phyloP scores from a whole-genome alignment of 2,113 vertebrate species.

The Strigops habroptila region DNA sequence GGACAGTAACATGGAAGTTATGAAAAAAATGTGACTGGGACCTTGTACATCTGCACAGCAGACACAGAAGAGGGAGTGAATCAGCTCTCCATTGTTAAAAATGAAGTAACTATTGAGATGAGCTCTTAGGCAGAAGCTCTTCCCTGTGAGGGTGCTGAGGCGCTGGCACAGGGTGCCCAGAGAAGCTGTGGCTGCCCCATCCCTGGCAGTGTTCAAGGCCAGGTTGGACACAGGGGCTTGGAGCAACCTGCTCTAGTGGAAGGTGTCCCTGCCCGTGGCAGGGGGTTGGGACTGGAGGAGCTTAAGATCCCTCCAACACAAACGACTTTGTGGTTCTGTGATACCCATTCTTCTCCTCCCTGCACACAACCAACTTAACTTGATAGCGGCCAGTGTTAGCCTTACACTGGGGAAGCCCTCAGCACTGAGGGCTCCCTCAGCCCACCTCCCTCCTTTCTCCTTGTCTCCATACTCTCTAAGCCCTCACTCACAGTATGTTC shows the following conservation, averaged over 20 bases:
- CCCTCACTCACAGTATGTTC: fast-evolving
- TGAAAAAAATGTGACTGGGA: not conserved
- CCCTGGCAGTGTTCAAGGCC: no score
- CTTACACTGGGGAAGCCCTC: not conserved
- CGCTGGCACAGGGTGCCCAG: not conserved
- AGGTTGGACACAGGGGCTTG: no score
- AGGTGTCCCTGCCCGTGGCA: no score
- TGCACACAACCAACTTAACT: not conserved
- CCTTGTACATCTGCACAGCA: not conserved
- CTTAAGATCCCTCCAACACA: no score
- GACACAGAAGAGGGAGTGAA: not conserved
- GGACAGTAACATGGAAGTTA: not conserved
- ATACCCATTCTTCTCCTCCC: not conserved
- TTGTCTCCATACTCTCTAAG: not conserved
- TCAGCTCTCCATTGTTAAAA: not conserved
- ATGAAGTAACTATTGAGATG: not conserved
- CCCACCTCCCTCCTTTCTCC: not conserved
- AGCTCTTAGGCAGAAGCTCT: not conserved
- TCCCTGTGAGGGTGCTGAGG: not conserved
- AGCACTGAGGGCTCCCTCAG: not conserved
- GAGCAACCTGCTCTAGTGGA: no score
- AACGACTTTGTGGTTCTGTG: no score
- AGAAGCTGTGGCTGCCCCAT: not conserved
- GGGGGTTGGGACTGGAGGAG: no score
- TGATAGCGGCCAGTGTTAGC: not conserved